Evolutionary conservation across 1,140 invertebrate species (phyloP), one percentile per base, ranked within the genome.

Genomic region (Caenorhabditis tropicalis): DNA sequence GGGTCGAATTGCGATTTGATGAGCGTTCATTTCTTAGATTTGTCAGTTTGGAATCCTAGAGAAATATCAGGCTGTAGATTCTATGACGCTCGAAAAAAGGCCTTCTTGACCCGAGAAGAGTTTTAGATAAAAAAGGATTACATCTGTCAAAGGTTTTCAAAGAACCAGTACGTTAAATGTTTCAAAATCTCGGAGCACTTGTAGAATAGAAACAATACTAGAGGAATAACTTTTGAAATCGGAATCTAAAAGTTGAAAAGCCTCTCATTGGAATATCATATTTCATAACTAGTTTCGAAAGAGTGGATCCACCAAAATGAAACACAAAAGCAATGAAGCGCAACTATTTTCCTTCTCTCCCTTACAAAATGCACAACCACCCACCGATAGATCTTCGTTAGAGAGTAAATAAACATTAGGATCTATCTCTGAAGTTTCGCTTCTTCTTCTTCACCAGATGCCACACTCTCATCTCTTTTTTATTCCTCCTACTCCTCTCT

Each of bases 351-450:
- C 0, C 7, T n/a, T 51, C 49, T 21, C 21, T 12, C 43, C 19
- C 43, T 46, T 65, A 15, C 33, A 43, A 39, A 5, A 43, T 39
- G 10, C 19, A 21, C 29, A n/a, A n/a, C n/a, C n/a, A n/a, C n/a
- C n/a, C n/a, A 74, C 65, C 65, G 65, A 43, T 39, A 74, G 65
- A 74, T 74, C 65, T 74, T 74, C 65, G 65, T 74, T 74, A 74
- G 65, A 39, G 65, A 74, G 65, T 74, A 74, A 74, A 74, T 74
- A 74, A 74, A 74, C 65, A 74, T 74, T 74, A 43, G 65, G 15
- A 60, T n/a, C 9, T 36, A 12, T 36, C 43, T 21, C 27, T 39
- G 29, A 74, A 74, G 36, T 74, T 74, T 29, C 65, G 65, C 65
- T 74, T n/a, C n/a, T n/a, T n/a, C n/a, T n/a, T n/a, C n/a, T n/a